Percentiles rank a stretch among this genome's conserved stretches.
phyloP scores from a whole-genome alignment of 1,140 invertebrate species.

The Drosophila paulistorum region DNA sequence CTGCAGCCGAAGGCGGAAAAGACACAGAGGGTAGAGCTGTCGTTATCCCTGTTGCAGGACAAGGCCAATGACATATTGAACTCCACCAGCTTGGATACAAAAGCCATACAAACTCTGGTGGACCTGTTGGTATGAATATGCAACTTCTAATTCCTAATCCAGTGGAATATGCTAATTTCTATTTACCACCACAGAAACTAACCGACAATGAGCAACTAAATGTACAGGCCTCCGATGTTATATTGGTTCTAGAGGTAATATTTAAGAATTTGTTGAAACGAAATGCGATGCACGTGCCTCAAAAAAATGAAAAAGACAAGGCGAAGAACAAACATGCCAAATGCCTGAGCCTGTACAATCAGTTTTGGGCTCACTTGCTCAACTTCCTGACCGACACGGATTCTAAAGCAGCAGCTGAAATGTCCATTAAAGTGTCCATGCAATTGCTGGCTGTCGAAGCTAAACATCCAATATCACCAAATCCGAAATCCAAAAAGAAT shows the following conservation, averaged over 20 bases:
- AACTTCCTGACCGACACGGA: constrained; percentile 13
- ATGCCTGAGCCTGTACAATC: constrained; percentile 29
- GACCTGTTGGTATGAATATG: background rate
- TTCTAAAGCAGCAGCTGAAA: constrained; percentile 23
- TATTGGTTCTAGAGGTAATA: constrained; percentile 87
- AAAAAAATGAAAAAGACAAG: background rate
- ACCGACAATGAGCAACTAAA: constrained; percentile 8
- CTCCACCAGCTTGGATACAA: background rate
- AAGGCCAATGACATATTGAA: constrained; percentile 15
- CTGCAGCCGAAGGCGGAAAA: background rate
- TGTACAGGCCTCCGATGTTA: constrained; percentile 56
- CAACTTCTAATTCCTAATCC: constrained; percentile 4
- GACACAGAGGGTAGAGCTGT: background rate
- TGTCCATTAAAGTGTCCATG: constrained; percentile 85
- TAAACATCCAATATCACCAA: constrained; percentile 85
- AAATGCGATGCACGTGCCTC: constrained; percentile 77
- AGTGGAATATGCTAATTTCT: constrained; percentile 77
- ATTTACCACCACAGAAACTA: constrained; percentile 10
- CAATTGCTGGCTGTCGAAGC: constrained; percentile 87
- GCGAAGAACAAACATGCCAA: constrained; percentile 10
- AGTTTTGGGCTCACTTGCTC: constrained; percentile 42
- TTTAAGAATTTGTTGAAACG: constrained; percentile 87
- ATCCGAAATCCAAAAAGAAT: background rate
- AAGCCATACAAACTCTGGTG: background rate
- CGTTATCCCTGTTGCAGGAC: background rate